phyloP scores from a whole-genome alignment of 64 coral and sea anemone genomes.

The Pocillopora verrucosa region DNA sequence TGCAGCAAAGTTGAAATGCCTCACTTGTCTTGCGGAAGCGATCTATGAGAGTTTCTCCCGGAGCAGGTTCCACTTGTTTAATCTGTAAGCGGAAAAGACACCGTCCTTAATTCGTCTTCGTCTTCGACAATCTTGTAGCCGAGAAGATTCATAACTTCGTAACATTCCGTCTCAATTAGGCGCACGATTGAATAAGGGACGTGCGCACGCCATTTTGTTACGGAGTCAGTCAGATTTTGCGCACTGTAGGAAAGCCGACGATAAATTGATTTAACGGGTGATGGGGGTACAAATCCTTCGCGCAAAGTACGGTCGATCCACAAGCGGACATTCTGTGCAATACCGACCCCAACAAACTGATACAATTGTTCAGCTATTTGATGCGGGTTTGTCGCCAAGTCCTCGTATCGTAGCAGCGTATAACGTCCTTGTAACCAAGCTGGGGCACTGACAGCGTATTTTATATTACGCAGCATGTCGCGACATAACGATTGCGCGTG shows the following conservation, averaged over 20 bases:
- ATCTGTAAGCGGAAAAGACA: conserved; percentile 63
- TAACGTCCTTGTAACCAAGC: conserved; percentile 76
- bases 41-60: too few relatives aligned
- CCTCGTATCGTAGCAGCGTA: conserved; percentile 91
- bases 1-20: too few relatives aligned
- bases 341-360: conserved; percentile 68
- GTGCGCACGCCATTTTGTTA: conserved; percentile 34
- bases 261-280: conserved; percentile 18
- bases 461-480: conserved; percentile 71
- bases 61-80: neutral
- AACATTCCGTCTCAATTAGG: conserved; percentile 83
- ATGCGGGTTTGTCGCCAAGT: conserved; percentile 78
- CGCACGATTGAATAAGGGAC: conserved; percentile 87
- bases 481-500: conserved; percentile 63
- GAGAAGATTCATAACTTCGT: conserved; percentile 87
- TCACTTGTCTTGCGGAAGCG: too few relatives aligned
- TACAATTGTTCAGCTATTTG: conserved; percentile 84
- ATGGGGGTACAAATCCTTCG: neutral
- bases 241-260: neutral
- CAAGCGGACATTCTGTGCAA: conserved; percentile 56
- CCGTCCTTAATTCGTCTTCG: conserved; percentile 75
- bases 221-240: conserved; percentile 38
- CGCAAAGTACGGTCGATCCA: conserved; percentile 62
- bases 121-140: conserved; percentile 88
- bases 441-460: conserved; percentile 76